A percentile compares a stretch with the other conserved stretches of the same genome.
These are phyloP conservation scores for Chrysodeixis includens DNA, from an alignment of 2,888 invertebrate genomes.

Conservation along the genomic window DNA sequence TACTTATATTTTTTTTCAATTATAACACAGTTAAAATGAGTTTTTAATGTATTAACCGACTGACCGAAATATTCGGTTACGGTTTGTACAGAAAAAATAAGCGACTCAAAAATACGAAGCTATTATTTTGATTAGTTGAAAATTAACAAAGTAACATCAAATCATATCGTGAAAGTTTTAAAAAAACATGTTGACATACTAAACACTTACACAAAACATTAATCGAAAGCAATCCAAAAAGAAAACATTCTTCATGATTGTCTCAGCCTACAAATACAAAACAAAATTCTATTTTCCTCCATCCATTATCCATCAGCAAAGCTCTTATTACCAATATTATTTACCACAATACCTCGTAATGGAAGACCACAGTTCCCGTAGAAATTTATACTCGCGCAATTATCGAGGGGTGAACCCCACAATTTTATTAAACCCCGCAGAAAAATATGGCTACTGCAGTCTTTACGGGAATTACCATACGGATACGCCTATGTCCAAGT, in stretches of 20 bases:
- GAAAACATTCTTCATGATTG: background rate
- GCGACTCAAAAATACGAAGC: no score
- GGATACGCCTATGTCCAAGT: constrained; percentile 27
- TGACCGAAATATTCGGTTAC: no score
- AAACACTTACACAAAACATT: background rate
- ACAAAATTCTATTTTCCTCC: constrained; percentile 34
- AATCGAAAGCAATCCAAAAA: no score
- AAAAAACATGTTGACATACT: no score
- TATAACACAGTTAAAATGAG: no score
- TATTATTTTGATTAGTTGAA: no score
- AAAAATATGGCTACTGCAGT: constrained; percentile 45
- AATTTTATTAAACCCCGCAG: constrained; percentile 57
- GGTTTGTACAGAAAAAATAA: no score
- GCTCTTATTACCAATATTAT: constrained; percentile 44
- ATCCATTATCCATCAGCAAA: constrained; percentile 21
- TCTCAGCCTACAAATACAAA: background rate
- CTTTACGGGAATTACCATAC: constrained; percentile 31
- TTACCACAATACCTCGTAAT: constrained; percentile 31
- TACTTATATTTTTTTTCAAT: no score
- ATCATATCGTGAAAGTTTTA: no score
- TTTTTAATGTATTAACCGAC: no score
- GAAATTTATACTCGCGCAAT: constrained; percentile 55
- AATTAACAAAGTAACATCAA: no score
- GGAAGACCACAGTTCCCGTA: constrained; percentile 26
- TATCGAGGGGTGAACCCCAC: constrained; percentile 48